Evolutionary conservation across 2,888 invertebrate species (phyloP).

Genomic region (Ormia ochracea): DNA sequence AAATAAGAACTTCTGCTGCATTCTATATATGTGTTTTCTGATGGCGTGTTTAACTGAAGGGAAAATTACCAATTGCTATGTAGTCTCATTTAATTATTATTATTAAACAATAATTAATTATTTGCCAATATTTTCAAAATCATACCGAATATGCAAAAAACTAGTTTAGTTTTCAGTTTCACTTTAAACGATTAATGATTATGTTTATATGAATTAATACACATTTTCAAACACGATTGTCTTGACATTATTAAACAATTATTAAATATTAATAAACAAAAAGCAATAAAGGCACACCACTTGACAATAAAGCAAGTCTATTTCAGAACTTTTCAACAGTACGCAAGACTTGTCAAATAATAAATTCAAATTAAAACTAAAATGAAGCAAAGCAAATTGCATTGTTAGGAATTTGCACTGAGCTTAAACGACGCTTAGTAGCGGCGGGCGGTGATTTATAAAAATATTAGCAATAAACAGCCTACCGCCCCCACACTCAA

Average conservation of each 20-base stretch:
- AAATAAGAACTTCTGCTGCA: too few species aligned
- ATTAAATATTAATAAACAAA: too few species aligned
- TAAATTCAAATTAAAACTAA: conserved; percentile 29
- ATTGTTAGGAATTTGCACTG: conserved; percentile 12
- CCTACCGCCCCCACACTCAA: background rate
- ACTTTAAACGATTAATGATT: too few species aligned
- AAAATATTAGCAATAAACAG: background rate
- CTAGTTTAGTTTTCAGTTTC: background rate
- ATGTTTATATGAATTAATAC: background rate
- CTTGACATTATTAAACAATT: conserved; percentile 47
- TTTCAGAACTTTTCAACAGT: background rate
- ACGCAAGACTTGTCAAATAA: conserved; percentile 27
- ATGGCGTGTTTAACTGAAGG: too few species aligned
- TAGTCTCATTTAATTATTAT: too few species aligned
- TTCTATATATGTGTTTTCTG: too few species aligned
- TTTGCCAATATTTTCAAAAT: too few species aligned
- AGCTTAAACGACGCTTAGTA: background rate
- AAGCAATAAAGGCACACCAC: background rate
- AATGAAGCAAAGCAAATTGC: conserved; percentile 8
- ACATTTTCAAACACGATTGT: conserved; percentile 32
- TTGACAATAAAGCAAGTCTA: conserved; percentile 26
- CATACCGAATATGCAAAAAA: background rate
- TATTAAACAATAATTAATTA: too few species aligned
- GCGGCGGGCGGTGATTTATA: conserved; percentile 27
- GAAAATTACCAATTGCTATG: too few species aligned